Evolutionary conservation across 2,888 invertebrate genomes (phyloP), one percentile per base, ranked within the genome.

Genomic region (Malthinus seriepunctatus): DNA sequence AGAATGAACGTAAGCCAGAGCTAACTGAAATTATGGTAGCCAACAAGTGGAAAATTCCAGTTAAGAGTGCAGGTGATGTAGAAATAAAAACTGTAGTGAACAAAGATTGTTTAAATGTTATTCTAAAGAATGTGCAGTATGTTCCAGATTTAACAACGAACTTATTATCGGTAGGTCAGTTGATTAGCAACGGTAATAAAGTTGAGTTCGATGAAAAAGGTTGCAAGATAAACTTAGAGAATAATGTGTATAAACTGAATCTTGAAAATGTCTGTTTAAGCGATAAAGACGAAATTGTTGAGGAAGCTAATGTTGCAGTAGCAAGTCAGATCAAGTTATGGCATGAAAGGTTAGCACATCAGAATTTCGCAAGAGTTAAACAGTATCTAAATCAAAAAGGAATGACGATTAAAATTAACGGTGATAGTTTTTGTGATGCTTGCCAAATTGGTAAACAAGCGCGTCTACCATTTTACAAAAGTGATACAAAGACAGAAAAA

Each of bases 151-250:
- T 63, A 53, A 49, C 56, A 8, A 61, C 63, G 12, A 63, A 61
- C 37, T 47, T 61, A 38, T 44, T 63, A 7, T 63, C 63, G 4
- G 61, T 63, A 1, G 47, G 60, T 38, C 54, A 60, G 11, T 9
- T 60, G 9, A 57, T 55, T 10, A 45, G 50, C 12, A 63, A 52
- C 11, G 60, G 55, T n/a, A 60, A 63, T 31, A 37, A 11, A 12
- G 55, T 58, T 31, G 33, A 35, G 10, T 63, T 63, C 45, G 46
- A 47, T n/a, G 31, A 33, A 31, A 37, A 57, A 1, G 15, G 35
- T 54, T 60, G 63, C 37, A 42, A 57, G 10, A 60, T 63, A 12
- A 39, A 50, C 7, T 42, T 56, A 32, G 35, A 50, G 3, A 55
- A 55, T 8, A 44, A 33, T 47, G 47, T 47, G 4, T 47, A 47